Percentiles rank a stretch among this genome's conserved stretches.
phyloP scores from a whole-genome alignment of 2,797 vertebrate genomes.

The Sylvilagus floridanus region DNA sequence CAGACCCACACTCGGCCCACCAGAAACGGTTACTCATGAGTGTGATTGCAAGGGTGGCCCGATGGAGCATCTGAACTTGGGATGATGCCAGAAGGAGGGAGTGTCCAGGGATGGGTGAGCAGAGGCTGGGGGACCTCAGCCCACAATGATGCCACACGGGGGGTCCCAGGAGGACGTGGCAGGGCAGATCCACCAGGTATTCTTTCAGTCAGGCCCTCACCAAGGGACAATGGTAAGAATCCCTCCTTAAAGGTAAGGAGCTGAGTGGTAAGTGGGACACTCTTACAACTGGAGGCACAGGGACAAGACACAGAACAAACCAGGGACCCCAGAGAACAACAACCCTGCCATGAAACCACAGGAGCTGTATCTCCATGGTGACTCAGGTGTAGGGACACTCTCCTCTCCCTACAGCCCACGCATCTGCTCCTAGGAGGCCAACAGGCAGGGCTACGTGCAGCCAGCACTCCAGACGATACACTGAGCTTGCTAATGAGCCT shows the following conservation, averaged over 20 bases:
- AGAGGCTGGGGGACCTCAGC: not conserved
- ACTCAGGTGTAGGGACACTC: not conserved
- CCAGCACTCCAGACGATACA: not conserved
- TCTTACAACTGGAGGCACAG: not conserved
- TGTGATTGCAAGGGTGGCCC: not conserved
- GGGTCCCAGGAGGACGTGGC: rapidly evolving
- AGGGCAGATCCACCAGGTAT: not conserved
- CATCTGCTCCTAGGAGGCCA: not conserved
- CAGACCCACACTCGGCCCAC: not conserved
- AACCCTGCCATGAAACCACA: not conserved
- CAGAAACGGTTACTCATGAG: not conserved
- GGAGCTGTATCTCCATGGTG: rapidly evolving
- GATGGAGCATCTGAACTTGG: not conserved
- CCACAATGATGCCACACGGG: not conserved
- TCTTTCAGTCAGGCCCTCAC: not conserved
- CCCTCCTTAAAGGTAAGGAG: not conserved
- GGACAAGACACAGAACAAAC: not conserved
- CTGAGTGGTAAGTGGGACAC: not conserved
- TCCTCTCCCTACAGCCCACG: not conserved
- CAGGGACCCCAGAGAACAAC: not conserved
- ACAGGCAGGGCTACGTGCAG: not conserved
- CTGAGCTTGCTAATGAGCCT: not conserved
- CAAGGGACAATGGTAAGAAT: not conserved
- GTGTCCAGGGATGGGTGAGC: not conserved
- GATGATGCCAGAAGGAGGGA: not conserved